These are phyloP conservation scores for Euzophera pinguis DNA, from an alignment of 2,888 invertebrate species.

Conservation along the genomic window DNA sequence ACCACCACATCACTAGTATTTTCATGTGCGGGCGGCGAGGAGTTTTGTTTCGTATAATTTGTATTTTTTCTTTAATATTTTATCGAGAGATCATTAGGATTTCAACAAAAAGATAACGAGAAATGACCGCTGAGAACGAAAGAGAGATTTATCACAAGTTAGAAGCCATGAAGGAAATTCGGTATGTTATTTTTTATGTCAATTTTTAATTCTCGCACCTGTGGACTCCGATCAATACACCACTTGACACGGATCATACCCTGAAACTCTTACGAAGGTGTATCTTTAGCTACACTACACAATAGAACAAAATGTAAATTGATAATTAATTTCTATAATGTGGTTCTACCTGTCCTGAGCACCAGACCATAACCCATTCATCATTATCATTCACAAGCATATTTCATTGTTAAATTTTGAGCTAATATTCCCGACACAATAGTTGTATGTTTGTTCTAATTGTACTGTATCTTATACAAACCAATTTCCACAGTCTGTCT, in stretches of 20 bases:
- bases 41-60: constrained; percentile 2
- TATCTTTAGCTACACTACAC: neutral
- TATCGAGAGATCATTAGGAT: constrained; percentile 32
- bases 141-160: constrained; percentile 93
- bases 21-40: neutral
- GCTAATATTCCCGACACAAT: too few species aligned
- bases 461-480: too few species aligned
- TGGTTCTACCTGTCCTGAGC: too few species aligned
- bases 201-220: constrained; percentile 54
- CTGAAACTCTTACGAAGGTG: neutral
- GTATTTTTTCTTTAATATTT: constrained; percentile 30
- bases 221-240: constrained; percentile 73
- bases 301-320: neutral
- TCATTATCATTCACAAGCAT: neutral
- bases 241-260: constrained; percentile 42
- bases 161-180: constrained; percentile 95
- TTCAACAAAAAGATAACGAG: constrained; percentile 31
- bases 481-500: too few species aligned
- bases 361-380: too few species aligned
- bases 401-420: neutral
- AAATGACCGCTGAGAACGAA: constrained; percentile 88
- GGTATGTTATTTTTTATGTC: constrained; percentile 69
- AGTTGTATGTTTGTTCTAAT: too few species aligned
- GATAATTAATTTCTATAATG: neutral
- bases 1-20: neutral